A percentile compares a stretch with the other conserved stretches of the same genome.
These are phyloP conservation scores for Mormyrus lacerda DNA, from an alignment of 2,113 vertebrate species.

Conservation along the genomic window DNA sequence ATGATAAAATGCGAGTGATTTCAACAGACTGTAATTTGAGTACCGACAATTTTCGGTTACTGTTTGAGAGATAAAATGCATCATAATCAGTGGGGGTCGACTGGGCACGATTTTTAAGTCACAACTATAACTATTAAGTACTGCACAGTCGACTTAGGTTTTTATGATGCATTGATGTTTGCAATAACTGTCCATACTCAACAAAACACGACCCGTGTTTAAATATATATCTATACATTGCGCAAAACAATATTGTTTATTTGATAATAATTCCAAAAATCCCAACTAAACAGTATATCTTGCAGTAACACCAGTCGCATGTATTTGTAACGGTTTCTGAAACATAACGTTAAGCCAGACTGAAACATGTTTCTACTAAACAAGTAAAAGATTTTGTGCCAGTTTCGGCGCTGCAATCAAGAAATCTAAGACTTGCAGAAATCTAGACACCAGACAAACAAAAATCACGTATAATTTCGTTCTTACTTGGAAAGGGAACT, in stretches of 20 bases:
- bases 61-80: neutral
- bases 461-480: neutral
- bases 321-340: neutral
- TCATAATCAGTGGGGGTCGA: neutral
- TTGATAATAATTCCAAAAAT: neutral
- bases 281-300: neutral
- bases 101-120: neutral
- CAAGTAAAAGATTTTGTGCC: neutral
- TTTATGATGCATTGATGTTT: neutral
- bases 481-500: no score
- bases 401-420: neutral
- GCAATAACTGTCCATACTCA: neutral
- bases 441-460: neutral
- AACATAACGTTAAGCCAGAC: neutral
- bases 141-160: neutral
- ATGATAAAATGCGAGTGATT: neutral
- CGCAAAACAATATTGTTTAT: neutral
- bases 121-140: neutral
- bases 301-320: neutral
- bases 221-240: neutral
- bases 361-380: neutral
- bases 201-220: neutral
- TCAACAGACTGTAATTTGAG: neutral
- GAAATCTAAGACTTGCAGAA: neutral
- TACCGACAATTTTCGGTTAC: neutral